Evolutionary conservation across 2,888 invertebrate genomes (phyloP).

Genomic region (Polymixis lichenea): DNA sequence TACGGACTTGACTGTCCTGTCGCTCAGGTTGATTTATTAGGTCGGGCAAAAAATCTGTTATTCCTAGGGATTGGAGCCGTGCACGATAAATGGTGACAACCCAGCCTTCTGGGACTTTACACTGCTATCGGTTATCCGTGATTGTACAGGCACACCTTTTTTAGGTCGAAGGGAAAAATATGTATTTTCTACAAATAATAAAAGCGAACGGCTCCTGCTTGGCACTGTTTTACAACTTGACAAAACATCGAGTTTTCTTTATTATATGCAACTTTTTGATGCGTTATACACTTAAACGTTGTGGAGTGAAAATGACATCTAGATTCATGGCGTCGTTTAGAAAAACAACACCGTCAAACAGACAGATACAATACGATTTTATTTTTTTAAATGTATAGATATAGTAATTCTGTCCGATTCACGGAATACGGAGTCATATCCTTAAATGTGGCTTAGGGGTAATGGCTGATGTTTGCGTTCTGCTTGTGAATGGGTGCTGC

Average conservation of each 20-base stretch:
- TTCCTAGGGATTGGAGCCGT: conserved; percentile 15
- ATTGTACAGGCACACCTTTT: background rate
- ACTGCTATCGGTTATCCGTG: background rate
- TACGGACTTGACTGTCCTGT: conserved; percentile 10
- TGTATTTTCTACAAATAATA: too few species aligned
- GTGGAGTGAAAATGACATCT: too few species aligned
- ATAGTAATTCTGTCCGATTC: too few species aligned
- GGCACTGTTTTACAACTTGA: too few species aligned
- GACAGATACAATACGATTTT: too few species aligned
- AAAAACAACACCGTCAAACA: too few species aligned
- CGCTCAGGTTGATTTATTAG: conserved; percentile 50
- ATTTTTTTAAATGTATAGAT: too few species aligned
- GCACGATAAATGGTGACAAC: conserved; percentile 39
- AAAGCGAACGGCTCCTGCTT: background rate
- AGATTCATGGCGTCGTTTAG: too few species aligned
- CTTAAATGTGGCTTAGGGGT: too few species aligned
- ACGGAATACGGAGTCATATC: too few species aligned
- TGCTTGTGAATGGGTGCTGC: background rate
- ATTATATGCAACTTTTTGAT: background rate
- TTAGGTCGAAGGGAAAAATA: background rate
- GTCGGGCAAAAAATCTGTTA: conserved; percentile 42
- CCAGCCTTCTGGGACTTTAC: conserved; percentile 16
- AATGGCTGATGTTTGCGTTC: too few species aligned
- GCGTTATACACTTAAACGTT: background rate
- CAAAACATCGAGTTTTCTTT: background rate